Base-by-base conservation (phyloP, 1,140 invertebrate species). In the Thaumatotibia leucotreta region DNA sequence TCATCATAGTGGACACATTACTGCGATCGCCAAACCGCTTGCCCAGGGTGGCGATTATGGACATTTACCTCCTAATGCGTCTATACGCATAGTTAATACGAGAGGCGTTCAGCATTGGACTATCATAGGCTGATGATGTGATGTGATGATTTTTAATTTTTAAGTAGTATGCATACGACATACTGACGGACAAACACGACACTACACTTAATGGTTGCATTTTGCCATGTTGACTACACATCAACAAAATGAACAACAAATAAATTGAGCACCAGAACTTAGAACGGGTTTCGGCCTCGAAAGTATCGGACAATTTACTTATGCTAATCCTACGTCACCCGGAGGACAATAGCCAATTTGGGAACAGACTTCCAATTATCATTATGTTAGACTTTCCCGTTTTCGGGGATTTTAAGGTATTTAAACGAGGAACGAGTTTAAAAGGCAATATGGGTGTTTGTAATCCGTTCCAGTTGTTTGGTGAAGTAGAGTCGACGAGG, bases 311-410 rank as follows among this genome's bases (percentile, higher is more conserved):
- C 33, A 81, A 80, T 80, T 81, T 81, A 77, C 76, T 83, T 81
- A 83, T 83, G 79, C 71, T 76, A 83, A 83, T 83, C 67, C 73
- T 67, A 83, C 75, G 79, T 78, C 75, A 83, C 81, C 73, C 77
- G 6, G 9, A 58, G 52, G 52, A 58, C 52, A 58, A 58, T 58
- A 58, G 52, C 52, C 52, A 58, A 58, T 58, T 58, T 58, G 10
- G 52, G 52, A 14, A 11, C 24, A 2, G 50, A 29, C 11, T 58
- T 58, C 52, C 52, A 58, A 58, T 58, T 58, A 58, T 29, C 52
- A 27, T 58, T 58, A 31, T 58, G n/a, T 58, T 49, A 49, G 2
- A 11, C 50, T 24, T 52, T 52, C 4, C 50, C 23, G 50, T 52
- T 52, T 24, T 45, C 39, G 5, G 17, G 2, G 39, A 39, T n/a